Conservation (phyloP, 2,113 vertebrate genomes). For the Lepisosteus osseus region DNA sequence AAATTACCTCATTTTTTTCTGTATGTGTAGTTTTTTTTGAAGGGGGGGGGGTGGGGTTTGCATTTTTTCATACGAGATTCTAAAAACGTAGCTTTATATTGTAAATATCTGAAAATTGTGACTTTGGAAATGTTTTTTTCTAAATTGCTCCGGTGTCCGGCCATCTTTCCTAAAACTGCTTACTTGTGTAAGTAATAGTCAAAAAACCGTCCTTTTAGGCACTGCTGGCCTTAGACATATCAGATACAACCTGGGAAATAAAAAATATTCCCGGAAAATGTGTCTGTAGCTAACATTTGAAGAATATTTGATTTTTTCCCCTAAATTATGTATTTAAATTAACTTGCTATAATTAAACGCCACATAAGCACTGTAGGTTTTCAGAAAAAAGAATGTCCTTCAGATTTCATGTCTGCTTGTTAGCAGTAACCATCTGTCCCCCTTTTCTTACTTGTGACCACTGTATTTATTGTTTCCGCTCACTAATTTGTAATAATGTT, state of each 20-base stretch:
- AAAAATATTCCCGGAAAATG: neutral
- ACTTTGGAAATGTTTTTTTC: slow-evolving; percentile 48
- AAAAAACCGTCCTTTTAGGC: neutral
- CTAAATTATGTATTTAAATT: slow-evolving; percentile 56
- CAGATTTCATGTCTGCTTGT: slow-evolving; percentile 15
- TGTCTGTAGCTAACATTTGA: neutral
- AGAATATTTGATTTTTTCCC: slow-evolving; percentile 29
- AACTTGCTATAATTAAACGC: slow-evolving; percentile 29
- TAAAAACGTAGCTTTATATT: slow-evolving; percentile 48
- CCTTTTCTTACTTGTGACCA: neutral
- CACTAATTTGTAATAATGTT: slow-evolving; percentile 21
- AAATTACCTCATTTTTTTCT: slow-evolving; percentile 58
- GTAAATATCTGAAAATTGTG: slow-evolving; percentile 60
- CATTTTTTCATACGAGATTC: slow-evolving; percentile 33
- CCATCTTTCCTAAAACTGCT: slow-evolving; percentile 8
- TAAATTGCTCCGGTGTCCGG: slow-evolving; percentile 28
- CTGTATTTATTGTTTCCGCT: slow-evolving; percentile 3
- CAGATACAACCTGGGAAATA: neutral
- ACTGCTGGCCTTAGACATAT: neutral
- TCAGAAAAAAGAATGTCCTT: slow-evolving; percentile 15
- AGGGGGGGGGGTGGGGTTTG: slow-evolving; percentile 32
- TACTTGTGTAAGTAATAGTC: slow-evolving; percentile 6
- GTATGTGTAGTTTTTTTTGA: slow-evolving; percentile 27
- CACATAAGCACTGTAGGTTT: slow-evolving; percentile 11
- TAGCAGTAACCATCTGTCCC: neutral